A percentile compares a stretch with the other conserved stretches of the same genome.
phyloP scores from a whole-genome alignment of 2,113 vertebrate species.

The Pogonocichla stellata region DNA sequence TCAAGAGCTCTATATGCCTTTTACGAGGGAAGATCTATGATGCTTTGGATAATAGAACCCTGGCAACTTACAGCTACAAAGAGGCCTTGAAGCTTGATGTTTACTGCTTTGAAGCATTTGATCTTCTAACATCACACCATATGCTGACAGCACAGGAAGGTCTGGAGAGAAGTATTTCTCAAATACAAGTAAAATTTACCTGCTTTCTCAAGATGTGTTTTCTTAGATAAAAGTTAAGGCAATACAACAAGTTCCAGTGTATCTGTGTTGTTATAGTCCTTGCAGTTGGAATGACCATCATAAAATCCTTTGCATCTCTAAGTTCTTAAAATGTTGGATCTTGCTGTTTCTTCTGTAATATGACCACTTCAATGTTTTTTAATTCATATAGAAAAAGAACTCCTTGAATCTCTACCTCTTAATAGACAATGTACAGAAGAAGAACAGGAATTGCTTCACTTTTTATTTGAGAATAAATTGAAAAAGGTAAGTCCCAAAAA shows the following conservation, averaged over 20 bases:
- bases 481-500: conserved; percentile 85
- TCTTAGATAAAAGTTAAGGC: background rate
- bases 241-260: background rate
- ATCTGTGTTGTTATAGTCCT: background rate
- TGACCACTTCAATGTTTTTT: background rate
- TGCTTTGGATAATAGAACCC: conserved; percentile 92
- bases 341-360: background rate
- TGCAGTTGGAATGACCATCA: background rate
- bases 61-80: conserved; percentile 97
- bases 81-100: conserved; percentile 98
- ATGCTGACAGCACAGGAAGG: conserved; percentile 99
- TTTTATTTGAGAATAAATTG: conserved; percentile 97
- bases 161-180: conserved; percentile 60
- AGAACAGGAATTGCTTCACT: conserved; percentile 91
- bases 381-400: conserved; percentile 87
- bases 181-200: background rate
- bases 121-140: conserved; percentile 97
- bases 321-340: background rate
- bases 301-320: background rate
- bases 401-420: conserved; percentile 93
- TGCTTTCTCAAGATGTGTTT: background rate
- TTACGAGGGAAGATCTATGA: conserved; percentile 97
- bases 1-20: conserved; percentile 97
- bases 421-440: conserved; percentile 90
- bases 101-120: conserved; percentile 99